Evolutionary conservation across 2,888 invertebrate genomes (phyloP), one percentile per base, ranked within the genome.

Genomic region (Tetranychus truncatus): DNA sequence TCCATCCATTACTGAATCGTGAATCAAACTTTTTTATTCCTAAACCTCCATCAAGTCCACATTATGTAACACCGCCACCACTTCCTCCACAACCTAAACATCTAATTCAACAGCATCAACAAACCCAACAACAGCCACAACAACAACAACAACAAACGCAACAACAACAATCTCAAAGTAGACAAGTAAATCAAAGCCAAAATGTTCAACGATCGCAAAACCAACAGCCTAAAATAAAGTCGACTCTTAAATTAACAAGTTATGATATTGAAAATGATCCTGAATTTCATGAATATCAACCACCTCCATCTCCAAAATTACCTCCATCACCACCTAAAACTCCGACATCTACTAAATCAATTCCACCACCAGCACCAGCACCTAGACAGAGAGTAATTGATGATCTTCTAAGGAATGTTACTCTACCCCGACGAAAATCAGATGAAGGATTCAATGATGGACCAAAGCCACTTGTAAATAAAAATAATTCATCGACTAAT

Each of bases 1-100:
- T 75, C 9, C 75, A 75, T 21, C 75, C 75, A 44, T 67, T 75
- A 55, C 3, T 55, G 2, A 55, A 55, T 55, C 55, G 55, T 15
- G 55, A 55, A 55, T 55, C 55, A 55, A 55, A 55, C 7, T 55
- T 55, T 55, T 15, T 15, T 55, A 15, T 9, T 55, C 9, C 55
- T 6, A 55, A 15, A 15, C 9, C 9, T 15, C 55, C 55, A 1
- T 15, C 55, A 55, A 55, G 55, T 55, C 55, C 55, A 55, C 55
- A 55, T 15, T 55, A 55, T 55, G 55, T 55, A 7, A 20, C 69
- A 20, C 9, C 69, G 0, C 69, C 69, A 20, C 9, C 69, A 1
- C n/a, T 69, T 11, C 69, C 15, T 69, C 69, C 34, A 55, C 9
- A 55, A 15, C 55, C 34, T 34, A 34, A 34, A 34, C 34, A 34